Evolutionary conservation across 2,113 vertebrate genomes (phyloP).

Genomic region (Dromiciops gliroides): DNA sequence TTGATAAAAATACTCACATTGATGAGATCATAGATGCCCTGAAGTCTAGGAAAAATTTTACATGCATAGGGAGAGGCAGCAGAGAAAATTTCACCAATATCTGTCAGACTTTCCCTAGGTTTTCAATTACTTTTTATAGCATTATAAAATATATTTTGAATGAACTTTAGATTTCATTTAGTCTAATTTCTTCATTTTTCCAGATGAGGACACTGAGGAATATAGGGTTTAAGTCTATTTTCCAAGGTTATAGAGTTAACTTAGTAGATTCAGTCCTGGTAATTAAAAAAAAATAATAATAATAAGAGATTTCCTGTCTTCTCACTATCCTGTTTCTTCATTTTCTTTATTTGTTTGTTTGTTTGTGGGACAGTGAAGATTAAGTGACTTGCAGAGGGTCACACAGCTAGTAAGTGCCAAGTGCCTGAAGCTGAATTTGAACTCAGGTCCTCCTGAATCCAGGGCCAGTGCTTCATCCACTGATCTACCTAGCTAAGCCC

Average conservation of each 20-base stretch:
- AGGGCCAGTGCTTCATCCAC: too few relatives aligned
- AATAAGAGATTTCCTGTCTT: neutral
- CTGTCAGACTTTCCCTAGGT: neutral
- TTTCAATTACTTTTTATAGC: neutral
- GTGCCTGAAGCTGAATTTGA: too few relatives aligned
- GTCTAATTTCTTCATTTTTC: slow-evolving; percentile 40
- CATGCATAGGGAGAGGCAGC: neutral
- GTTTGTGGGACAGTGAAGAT: too few relatives aligned
- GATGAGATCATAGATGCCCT: neutral
- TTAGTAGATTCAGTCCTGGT: neutral
- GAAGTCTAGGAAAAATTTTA: neutral
- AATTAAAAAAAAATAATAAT: too few relatives aligned
- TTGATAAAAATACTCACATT: neutral
- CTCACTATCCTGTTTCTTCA: neutral
- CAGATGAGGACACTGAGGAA: slow-evolving; percentile 30
- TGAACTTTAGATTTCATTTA: neutral
- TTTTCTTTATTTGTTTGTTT: too few relatives aligned
- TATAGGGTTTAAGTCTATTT: neutral
- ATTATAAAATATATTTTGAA: neutral
- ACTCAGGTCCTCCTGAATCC: too few relatives aligned
- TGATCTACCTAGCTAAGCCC: too few relatives aligned
- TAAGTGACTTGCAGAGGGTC: too few relatives aligned
- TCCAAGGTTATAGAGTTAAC: neutral
- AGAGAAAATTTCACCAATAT: neutral
- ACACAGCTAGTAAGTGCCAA: too few relatives aligned